These are phyloP conservation scores for Drosophila cardini DNA, from an alignment of 1,140 invertebrate genomes.

Conservation along the genomic window DNA sequence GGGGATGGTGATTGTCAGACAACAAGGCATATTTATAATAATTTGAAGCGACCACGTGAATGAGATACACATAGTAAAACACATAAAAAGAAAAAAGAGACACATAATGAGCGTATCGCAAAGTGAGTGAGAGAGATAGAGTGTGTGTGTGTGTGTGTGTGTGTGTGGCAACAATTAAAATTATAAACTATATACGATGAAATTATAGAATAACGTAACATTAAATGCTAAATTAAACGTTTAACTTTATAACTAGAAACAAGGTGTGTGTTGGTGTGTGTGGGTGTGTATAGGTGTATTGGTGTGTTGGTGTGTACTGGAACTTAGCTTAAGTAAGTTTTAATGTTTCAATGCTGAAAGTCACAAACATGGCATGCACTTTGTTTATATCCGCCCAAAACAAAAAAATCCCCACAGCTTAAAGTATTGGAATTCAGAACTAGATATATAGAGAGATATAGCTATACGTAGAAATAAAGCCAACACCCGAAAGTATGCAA, in stretches of 20 bases:
- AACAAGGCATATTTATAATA: slow-evolving; percentile 60
- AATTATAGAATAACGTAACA: slow-evolving; percentile 45
- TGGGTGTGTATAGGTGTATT: too few relatives aligned
- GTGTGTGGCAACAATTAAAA: slow-evolving; percentile 50
- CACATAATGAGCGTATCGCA: slow-evolving; percentile 39
- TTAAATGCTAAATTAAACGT: slow-evolving; percentile 60
- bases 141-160: slow-evolving; percentile 5
- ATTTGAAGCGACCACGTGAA: slow-evolving; percentile 50
- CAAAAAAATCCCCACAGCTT: not conserved
- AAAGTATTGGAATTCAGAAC: not conserved
- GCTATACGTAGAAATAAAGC: not conserved
- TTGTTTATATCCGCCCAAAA: slow-evolving; percentile 27
- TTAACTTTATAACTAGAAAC: slow-evolving; percentile 41
- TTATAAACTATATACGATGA: slow-evolving; percentile 37
- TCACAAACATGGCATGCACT: slow-evolving; percentile 69
- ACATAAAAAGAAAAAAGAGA: slow-evolving; percentile 55
- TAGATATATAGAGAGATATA: not conserved
- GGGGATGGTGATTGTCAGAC: slow-evolving; percentile 58
- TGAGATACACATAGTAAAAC: slow-evolving; percentile 23
- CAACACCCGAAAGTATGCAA: slow-evolving; percentile 28
- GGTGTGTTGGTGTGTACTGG: slow-evolving; percentile 14
- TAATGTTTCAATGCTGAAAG: slow-evolving; percentile 52
- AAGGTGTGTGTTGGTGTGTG: slow-evolving; percentile 9
- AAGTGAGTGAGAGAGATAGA: slow-evolving; percentile 48
- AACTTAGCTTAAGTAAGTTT: slow-evolving; percentile 69